Evolutionary conservation across 2,797 vertebrate genomes (phyloP).

Genomic region (Botia almorhae): DNA sequence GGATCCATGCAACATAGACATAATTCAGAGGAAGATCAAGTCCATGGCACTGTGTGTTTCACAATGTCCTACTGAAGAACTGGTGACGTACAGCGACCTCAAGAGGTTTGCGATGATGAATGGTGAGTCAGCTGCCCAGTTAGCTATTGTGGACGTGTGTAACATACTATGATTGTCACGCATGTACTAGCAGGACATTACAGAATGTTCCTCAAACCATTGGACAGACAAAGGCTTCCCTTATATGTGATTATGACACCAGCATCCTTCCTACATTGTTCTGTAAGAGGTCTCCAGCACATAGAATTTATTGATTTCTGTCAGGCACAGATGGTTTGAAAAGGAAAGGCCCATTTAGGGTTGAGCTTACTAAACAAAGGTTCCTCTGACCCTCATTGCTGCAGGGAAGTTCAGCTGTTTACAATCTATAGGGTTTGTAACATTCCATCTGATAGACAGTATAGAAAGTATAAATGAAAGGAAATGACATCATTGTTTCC

Average conservation of each 20-base stretch:
- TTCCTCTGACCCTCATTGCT: constrained; percentile 58
- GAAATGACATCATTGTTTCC: constrained; percentile 34
- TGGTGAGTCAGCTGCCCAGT: constrained; percentile 76
- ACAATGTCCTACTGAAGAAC: constrained; percentile 85
- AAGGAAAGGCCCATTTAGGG: constrained; percentile 11
- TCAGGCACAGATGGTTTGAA: constrained; percentile 26
- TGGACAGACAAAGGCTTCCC: constrained; percentile 39
- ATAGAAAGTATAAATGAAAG: constrained; percentile 20
- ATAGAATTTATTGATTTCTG: constrained; percentile 1
- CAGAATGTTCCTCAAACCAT: constrained; percentile 24
- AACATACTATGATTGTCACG: constrained; percentile 38
- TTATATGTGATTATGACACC: constrained; percentile 35
- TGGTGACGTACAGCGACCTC: constrained; percentile 88
- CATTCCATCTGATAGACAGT: constrained; percentile 20
- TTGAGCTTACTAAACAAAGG: constrained; percentile 66
- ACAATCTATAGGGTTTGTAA: constrained; percentile 45
- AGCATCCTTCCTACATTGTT: constrained; percentile 43
- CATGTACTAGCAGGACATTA: constrained; percentile 49
- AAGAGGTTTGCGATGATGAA: constrained; percentile 91
- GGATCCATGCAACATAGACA: constrained; percentile 95
- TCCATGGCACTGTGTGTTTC: constrained; percentile 93
- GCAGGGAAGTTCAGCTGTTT: constrained; percentile 50
- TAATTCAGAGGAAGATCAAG: constrained; percentile 89
- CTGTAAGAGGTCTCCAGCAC: constrained; percentile 20
- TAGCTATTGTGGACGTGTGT: constrained; percentile 20